Percentiles rank a stretch among this genome's conserved stretches.
phyloP scores from a whole-genome alignment of 2,797 vertebrate species.

The Chaenodraco wilsoni region DNA sequence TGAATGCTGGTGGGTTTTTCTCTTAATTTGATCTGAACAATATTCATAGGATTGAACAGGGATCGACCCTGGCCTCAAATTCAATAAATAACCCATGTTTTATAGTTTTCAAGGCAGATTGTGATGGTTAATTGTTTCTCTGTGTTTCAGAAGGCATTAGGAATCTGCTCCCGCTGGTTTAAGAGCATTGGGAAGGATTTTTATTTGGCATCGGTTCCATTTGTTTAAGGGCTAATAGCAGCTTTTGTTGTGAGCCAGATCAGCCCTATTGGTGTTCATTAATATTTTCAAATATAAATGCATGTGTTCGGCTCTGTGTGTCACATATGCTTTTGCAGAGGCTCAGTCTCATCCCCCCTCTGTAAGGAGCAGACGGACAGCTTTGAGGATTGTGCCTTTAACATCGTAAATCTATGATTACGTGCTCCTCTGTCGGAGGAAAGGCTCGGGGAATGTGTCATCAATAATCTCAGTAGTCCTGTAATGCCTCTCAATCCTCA shows the following conservation, averaged over 20 bases:
- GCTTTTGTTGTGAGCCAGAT: slow-evolving; percentile 56
- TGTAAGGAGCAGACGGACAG: slow-evolving; percentile 29
- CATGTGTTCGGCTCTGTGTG: slow-evolving; percentile 32
- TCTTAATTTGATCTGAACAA: slow-evolving; percentile 15
- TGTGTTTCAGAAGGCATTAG: slow-evolving; percentile 24
- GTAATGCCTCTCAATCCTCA: slow-evolving; percentile 71
- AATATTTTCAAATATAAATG: slow-evolving; percentile 49
- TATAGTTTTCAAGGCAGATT: slow-evolving; percentile 16
- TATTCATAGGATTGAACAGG: slow-evolving; percentile 35
- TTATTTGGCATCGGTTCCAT: slow-evolving; percentile 29
- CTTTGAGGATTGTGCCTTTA: slow-evolving; percentile 69
- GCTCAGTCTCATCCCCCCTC: slow-evolving; percentile 49
- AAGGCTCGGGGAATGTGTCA: slow-evolving; percentile 61
- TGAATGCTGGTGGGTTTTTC: slow-evolving; percentile 4
- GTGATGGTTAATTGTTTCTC: slow-evolving; percentile 24
- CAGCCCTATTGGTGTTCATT: slow-evolving; percentile 50
- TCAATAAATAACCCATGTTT: slow-evolving; percentile 35
- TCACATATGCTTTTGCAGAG: slow-evolving; percentile 20
- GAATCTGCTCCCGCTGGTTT: slow-evolving; percentile 42
- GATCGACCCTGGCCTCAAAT: slow-evolving; percentile 31
- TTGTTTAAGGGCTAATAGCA: slow-evolving; percentile 47
- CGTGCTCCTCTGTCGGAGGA: slow-evolving; percentile 46
- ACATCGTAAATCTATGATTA: slow-evolving; percentile 74
- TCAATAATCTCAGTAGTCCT: slow-evolving; percentile 69
- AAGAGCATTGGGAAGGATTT: slow-evolving; percentile 51